Evolutionary conservation across 2,113 vertebrate genomes (phyloP).

Genomic region (Cavia aperea): DNA sequence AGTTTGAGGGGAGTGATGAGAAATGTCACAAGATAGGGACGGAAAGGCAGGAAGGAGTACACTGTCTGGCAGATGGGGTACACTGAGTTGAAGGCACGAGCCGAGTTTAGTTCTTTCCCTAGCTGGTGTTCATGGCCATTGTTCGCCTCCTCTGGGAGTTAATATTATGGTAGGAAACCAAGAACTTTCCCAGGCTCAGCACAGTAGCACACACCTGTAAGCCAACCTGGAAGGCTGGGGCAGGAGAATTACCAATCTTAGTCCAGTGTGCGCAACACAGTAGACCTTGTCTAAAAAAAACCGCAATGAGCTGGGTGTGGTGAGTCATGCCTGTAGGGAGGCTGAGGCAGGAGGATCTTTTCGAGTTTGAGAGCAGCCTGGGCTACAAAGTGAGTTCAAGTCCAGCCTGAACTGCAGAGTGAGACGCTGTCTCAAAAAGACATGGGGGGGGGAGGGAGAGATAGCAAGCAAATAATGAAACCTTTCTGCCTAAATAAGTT

Average conservation of each 20-base stretch:
- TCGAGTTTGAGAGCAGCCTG: background rate
- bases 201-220: background rate
- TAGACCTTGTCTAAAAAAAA: background rate
- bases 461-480: background rate
- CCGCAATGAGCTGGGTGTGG: background rate
- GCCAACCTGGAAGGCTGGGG: background rate
- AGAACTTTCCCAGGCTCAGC: background rate
- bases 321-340: background rate
- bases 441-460: background rate
- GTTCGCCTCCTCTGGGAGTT: background rate
- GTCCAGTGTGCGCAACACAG: background rate
- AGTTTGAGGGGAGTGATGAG: background rate
- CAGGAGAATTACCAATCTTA: too few species aligned
- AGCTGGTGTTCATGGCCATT: background rate
- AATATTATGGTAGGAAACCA: background rate
- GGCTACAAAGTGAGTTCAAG: background rate
- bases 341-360: background rate
- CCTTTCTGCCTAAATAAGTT: background rate
- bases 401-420: background rate
- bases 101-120: background rate
- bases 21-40: background rate
- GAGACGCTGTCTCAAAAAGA: background rate
- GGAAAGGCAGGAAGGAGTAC: background rate
- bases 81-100: background rate
- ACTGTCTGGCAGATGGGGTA: background rate